Evolutionary conservation across 1,140 invertebrate species (phyloP).

Genomic region (Liolophura sinensis): DNA sequence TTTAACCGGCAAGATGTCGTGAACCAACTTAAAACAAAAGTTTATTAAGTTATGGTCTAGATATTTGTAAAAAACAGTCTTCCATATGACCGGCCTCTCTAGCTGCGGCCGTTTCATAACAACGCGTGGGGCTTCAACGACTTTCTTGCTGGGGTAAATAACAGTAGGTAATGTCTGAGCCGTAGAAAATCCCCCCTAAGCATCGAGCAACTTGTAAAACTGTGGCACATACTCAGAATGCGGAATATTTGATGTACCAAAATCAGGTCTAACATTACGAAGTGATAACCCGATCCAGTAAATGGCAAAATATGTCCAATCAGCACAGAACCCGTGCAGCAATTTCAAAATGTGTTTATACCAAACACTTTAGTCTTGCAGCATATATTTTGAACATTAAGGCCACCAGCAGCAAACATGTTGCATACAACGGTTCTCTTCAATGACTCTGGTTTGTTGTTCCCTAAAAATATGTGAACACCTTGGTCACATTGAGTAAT

Average conservation of each 20-base stretch:
- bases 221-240: slow-evolving; percentile 10
- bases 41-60: slow-evolving; percentile 2
- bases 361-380: slow-evolving; percentile 13
- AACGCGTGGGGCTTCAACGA: not conserved
- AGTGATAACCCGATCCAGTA: slow-evolving; percentile 22
- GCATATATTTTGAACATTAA: slow-evolving; percentile 19
- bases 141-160: slow-evolving; percentile 1
- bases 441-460: slow-evolving; percentile 17
- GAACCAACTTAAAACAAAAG: slow-evolving; percentile 11
- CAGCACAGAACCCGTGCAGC: slow-evolving; percentile 1
- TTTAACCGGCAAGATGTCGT: slow-evolving; percentile 16
- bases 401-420: slow-evolving; percentile 13
- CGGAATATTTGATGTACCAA: slow-evolving; percentile 7
- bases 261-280: slow-evolving; percentile 7
- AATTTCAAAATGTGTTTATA: slow-evolving; percentile 20
- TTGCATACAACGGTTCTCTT: slow-evolving; percentile 11
- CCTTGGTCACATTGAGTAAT: too few species aligned
- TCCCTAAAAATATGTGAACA: slow-evolving; percentile 25
- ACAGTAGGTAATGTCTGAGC: not conserved
- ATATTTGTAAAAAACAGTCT: slow-evolving; percentile 5
- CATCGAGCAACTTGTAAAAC: slow-evolving; percentile 15
- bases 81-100: not conserved
- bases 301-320: slow-evolving; percentile 11
- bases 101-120: not conserved
- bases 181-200: not conserved